Conservation (phyloP, 1,140 invertebrate genomes). For the Drosophila suzukii region DNA sequence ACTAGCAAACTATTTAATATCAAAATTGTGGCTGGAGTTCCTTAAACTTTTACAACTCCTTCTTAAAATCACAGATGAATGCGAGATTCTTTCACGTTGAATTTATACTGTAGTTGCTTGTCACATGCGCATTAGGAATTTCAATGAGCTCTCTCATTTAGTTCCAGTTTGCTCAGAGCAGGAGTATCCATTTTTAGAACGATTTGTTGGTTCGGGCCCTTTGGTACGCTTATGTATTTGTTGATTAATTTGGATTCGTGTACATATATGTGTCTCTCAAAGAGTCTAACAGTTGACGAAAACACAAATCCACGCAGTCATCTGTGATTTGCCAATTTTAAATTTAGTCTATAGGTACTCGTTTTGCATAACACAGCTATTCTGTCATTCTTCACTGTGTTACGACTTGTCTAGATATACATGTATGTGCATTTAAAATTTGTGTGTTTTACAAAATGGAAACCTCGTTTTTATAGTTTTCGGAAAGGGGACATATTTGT, state of each 20-base stretch:
- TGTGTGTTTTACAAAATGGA: not conserved
- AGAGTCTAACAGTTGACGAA: conserved; percentile 15
- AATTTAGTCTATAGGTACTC: conserved; percentile 66
- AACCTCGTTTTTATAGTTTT: not conserved
- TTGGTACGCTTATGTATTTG: conserved; percentile 5
- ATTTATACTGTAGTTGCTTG: conserved; percentile 13
- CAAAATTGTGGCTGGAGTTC: no score
- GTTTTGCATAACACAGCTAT: conserved; percentile 55
- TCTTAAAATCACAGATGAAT: not conserved
- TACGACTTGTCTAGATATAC: conserved; percentile 4
- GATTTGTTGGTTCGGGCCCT: conserved; percentile 29
- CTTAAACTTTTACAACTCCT: not conserved
- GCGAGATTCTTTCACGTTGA: conserved; percentile 9
- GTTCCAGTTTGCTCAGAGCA: conserved; percentile 17
- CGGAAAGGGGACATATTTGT: not conserved
- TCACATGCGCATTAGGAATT: conserved; percentile 66
- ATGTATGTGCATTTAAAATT: not conserved
- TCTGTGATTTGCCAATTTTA: conserved; percentile 39
- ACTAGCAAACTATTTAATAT: no score
- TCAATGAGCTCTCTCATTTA: conserved; percentile 37
- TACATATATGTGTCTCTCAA: conserved; percentile 17
- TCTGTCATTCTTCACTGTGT: conserved; percentile 16
- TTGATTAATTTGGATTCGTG: conserved; percentile 20
- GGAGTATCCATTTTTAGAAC: conserved; percentile 67
- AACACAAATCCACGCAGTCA: conserved; percentile 8